Conservation (phyloP, 1,140 invertebrate genomes). For the Drosophila auraria region DNA sequence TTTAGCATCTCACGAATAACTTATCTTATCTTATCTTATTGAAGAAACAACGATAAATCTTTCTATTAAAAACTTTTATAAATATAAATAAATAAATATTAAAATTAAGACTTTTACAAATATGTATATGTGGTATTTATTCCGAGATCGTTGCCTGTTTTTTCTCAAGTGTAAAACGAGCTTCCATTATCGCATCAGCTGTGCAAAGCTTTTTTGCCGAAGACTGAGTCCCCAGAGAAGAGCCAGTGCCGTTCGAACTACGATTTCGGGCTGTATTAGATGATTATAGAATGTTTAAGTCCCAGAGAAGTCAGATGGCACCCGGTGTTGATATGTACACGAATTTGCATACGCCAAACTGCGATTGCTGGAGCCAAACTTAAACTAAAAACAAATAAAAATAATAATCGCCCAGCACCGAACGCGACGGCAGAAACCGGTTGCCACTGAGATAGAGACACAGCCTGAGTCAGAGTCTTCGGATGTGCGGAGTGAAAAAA, state of each 20-base stretch:
- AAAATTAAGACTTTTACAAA: too few species aligned
- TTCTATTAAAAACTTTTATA: too few species aligned
- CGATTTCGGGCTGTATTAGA: neutral
- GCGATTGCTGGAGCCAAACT: slow-evolving; percentile 26
- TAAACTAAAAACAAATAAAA: slow-evolving; percentile 39
- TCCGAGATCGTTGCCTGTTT: neutral
- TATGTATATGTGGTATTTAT: too few species aligned
- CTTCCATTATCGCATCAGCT: slow-evolving; percentile 35
- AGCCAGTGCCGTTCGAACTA: neutral
- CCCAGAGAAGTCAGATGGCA: slow-evolving; percentile 15
- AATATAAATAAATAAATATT: too few species aligned
- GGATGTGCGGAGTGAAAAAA: slow-evolving; percentile 8
- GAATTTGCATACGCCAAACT: slow-evolving; percentile 11
- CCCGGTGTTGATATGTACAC: slow-evolving; percentile 21
- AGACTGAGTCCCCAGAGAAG: neutral
- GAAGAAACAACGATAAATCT: too few species aligned
- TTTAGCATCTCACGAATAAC: too few species aligned
- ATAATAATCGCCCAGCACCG: slow-evolving; percentile 12
- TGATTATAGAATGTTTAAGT: slow-evolving; percentile 16
- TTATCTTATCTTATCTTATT: too few species aligned
- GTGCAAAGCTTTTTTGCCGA: slow-evolving; percentile 2
- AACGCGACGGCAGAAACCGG: slow-evolving; percentile 3
- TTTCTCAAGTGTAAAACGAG: slow-evolving; percentile 16
- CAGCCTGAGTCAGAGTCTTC: slow-evolving; percentile 43
- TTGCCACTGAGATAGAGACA: slow-evolving; percentile 26